Conservation (phyloP, 2,888 invertebrate genomes). For the Octonoba sinensis region DNA sequence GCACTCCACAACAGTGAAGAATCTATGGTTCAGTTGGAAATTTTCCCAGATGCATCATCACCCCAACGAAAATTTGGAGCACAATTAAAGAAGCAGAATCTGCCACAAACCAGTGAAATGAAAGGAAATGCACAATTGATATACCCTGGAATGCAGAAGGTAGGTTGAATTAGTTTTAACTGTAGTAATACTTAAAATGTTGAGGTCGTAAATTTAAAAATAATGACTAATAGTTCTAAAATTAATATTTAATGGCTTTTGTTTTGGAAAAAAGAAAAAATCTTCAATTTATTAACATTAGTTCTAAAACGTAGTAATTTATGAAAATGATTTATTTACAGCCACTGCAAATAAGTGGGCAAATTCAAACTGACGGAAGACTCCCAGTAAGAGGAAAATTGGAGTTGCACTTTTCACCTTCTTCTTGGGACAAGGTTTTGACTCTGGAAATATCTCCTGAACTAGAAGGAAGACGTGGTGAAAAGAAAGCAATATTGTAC, state of each 20-base stretch:
- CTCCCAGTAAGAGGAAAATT: slow-evolving; percentile 18
- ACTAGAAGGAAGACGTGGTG: slow-evolving; percentile 4
- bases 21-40: slow-evolving; percentile 13
- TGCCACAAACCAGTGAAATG: neutral
- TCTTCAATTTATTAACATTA: no score
- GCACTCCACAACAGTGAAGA: slow-evolving; percentile 10
- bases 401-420: slow-evolving; percentile 16
- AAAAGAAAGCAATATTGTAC: slow-evolving; percentile 1
- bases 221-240: no score
- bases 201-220: no score
- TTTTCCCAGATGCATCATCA: slow-evolving; percentile 17
- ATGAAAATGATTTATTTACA: slow-evolving; percentile 4
- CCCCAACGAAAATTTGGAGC: slow-evolving; percentile 7
- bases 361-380: neutral
- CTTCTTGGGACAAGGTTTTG: slow-evolving; percentile 9
- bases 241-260: no score
- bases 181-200: no score
- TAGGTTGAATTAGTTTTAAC: slow-evolving; percentile 2
- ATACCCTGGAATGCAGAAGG: slow-evolving; percentile 27
- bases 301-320: no score
- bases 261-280: no score
- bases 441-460: slow-evolving; percentile 27
- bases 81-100: slow-evolving; percentile 18
- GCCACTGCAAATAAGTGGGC: slow-evolving; percentile 22
- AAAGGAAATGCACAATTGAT: slow-evolving; percentile 24